These are phyloP conservation scores for Carassius carassius DNA, from an alignment of 2,113 vertebrate genomes.

Conservation along the genomic window DNA sequence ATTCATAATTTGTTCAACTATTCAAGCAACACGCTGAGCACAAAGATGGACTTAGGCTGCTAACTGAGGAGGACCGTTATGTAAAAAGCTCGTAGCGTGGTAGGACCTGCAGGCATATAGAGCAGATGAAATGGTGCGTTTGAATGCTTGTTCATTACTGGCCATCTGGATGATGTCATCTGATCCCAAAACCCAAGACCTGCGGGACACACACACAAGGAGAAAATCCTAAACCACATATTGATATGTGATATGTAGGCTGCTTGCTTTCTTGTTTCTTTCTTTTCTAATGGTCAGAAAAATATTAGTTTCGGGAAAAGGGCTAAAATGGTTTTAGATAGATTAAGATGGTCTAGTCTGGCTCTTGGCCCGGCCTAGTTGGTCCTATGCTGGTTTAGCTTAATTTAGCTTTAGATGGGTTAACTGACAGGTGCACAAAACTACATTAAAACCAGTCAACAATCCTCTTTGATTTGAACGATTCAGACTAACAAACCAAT, in stretches of 20 bases:
- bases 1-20: background rate
- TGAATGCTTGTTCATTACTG: conserved; percentile 63
- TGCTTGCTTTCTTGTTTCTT: no score
- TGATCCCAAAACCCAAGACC: conserved; percentile 71
- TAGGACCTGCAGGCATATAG: conserved; percentile 52
- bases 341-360: background rate
- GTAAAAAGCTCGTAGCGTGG: conserved; percentile 37
- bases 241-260: background rate
- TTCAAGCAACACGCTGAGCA: background rate
- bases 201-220: conserved; percentile 62
- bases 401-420: no score
- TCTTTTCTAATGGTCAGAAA: background rate
- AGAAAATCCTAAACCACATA: conserved; percentile 13
- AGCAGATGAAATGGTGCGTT: conserved; percentile 63
- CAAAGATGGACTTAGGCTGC: background rate
- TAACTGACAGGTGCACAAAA: background rate
- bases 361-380: background rate
- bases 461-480: background rate
- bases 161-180: conserved; percentile 79
- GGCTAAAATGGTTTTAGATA: background rate
- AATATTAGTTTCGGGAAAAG: no score
- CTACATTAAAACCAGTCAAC: background rate
- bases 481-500: background rate
- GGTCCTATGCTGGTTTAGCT: background rate
- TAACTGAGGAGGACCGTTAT: background rate